Conservation (phyloP, 2,888 invertebrate genomes). For the Agonopterix alstromeriana region DNA sequence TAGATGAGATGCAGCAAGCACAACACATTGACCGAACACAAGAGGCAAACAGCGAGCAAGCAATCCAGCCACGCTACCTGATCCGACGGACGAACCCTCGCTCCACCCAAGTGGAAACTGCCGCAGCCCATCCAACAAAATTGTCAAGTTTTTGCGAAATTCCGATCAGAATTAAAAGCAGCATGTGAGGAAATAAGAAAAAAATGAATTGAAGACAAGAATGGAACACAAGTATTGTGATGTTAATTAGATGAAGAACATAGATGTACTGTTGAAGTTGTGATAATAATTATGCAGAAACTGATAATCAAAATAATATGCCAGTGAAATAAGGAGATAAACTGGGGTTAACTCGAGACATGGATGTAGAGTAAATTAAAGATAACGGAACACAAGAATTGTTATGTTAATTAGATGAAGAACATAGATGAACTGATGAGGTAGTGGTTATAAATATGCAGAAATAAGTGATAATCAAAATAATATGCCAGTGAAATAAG, state of each 20-base stretch:
- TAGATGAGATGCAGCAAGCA: constrained; percentile 80
- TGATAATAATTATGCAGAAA: background rate
- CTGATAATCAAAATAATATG: constrained; percentile 20
- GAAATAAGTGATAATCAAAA: background rate
- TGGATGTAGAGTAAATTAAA: constrained; percentile 28
- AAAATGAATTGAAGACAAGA: constrained; percentile 39
- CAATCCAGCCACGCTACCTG: constrained; percentile 89
- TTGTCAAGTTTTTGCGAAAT: constrained; percentile 37
- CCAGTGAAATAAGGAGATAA: constrained; percentile 64
- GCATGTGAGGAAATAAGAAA: constrained; percentile 69
- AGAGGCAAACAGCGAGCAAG: constrained; percentile 80
- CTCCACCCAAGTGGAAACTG: constrained; percentile 72
- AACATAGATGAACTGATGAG: background rate
- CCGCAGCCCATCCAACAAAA: constrained; percentile 38
- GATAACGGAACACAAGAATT: background rate
- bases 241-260: constrained; percentile 8
- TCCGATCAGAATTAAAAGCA: constrained; percentile 63
- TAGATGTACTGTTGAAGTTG: background rate
- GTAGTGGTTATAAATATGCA: background rate
- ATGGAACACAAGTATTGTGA: background rate
- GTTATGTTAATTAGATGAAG: constrained; percentile 6
- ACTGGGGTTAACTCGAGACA: constrained; percentile 58
- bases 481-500: constrained; percentile 59
- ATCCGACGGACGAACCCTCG: constrained; percentile 81
- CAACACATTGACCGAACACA: constrained; percentile 80